Conservation (phyloP, 2,113 vertebrate species). For the Todiramphus saurophagus region DNA sequence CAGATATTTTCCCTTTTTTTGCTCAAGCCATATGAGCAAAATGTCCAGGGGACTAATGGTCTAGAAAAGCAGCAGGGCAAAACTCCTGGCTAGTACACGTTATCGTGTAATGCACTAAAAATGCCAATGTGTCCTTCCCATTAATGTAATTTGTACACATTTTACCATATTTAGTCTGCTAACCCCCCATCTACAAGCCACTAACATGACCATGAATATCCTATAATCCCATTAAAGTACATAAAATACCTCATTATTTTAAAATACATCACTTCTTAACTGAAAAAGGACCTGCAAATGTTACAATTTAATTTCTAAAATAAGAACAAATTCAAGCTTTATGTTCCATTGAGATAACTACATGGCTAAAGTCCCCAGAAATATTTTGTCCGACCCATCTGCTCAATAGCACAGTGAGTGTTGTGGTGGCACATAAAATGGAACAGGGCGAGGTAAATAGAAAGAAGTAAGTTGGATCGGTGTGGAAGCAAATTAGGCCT, state of each 20-base stretch:
- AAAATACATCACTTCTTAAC: neutral
- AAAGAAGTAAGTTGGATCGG: neutral
- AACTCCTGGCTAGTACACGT: neutral
- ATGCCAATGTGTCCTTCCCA: neutral
- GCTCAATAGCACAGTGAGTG: neutral
- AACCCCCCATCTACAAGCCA: neutral
- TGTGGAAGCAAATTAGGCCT: neutral
- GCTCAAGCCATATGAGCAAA: neutral
- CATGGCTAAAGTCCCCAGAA: neutral
- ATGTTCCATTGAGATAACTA: neutral
- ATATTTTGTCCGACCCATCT: neutral
- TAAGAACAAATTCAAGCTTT: neutral
- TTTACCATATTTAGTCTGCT: neutral
- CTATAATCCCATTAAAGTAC: neutral
- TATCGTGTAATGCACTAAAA: neutral
- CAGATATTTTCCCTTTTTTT: neutral
- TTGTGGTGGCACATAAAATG: neutral
- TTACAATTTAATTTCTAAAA: neutral
- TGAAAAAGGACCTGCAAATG: neutral
- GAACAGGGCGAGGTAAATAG: neutral
- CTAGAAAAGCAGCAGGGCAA: neutral
- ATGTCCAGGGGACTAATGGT: neutral
- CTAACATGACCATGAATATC: neutral
- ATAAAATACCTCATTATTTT: neutral
- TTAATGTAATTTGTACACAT: neutral